Evolutionary conservation across 2,113 vertebrate species (phyloP).

Genomic region (Parus major): DNA sequence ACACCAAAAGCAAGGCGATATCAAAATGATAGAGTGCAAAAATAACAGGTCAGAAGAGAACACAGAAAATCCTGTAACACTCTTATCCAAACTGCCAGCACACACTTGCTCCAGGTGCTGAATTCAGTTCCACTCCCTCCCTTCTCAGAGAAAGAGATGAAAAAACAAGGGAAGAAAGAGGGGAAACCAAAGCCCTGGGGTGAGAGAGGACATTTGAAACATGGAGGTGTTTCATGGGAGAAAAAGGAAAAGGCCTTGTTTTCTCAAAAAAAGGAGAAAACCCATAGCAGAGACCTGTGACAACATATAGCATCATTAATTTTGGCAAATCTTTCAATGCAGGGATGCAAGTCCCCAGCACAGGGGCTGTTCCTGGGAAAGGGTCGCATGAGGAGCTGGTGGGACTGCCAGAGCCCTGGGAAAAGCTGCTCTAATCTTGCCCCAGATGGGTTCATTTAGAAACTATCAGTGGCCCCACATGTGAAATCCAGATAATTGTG

Average conservation of each 20-base stretch:
- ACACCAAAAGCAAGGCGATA: neutral
- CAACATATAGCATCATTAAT: neutral
- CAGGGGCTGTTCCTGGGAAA: fast-evolving
- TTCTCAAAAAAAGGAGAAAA: neutral
- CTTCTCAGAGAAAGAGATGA: neutral
- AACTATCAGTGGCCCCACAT: fast-evolving
- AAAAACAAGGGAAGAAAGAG: neutral
- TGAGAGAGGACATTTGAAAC: neutral
- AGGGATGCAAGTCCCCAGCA: neutral
- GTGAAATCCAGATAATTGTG: neutral
- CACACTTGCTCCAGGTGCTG: neutral
- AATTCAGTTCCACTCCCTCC: neutral
- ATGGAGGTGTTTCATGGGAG: neutral
- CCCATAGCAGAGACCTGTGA: neutral
- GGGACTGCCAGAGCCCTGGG: fast-evolving
- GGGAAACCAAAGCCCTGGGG: neutral
- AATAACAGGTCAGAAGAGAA: slow-evolving; percentile 4
- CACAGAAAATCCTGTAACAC: neutral
- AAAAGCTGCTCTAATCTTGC: neutral
- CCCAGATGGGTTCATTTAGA: neutral
- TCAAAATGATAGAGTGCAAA: neutral
- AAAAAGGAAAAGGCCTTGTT: neutral
- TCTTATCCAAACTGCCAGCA: neutral
- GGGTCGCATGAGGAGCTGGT: fast-evolving
- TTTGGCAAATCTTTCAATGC: neutral